Conservation (phyloP, 1,140 invertebrate genomes). For the Temnothorax longispinosus region DNA sequence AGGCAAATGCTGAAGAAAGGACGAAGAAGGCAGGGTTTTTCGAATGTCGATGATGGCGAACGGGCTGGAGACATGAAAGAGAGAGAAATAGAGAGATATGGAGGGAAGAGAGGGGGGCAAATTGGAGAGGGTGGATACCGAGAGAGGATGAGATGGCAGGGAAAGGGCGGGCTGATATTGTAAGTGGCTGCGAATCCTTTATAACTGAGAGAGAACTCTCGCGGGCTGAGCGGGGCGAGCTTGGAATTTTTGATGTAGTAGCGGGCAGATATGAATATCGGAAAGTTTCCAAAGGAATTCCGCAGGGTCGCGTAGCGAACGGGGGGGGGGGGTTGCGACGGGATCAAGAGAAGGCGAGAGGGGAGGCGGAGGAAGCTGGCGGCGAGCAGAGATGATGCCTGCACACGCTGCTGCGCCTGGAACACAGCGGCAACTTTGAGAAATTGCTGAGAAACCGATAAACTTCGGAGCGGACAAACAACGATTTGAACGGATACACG, state of each 20-base stretch:
- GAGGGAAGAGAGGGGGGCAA: neutral
- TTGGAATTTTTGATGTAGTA: conserved; percentile 84
- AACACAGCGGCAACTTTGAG: conserved; percentile 75
- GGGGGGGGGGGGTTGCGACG: conserved; percentile 17
- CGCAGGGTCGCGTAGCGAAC: conserved; percentile 63
- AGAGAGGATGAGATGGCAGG: conserved; percentile 40
- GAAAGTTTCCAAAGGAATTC: conserved; percentile 85
- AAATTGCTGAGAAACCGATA: conserved; percentile 81
- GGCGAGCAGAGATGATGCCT: conserved; percentile 47
- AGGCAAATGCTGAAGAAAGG: conserved; percentile 20
- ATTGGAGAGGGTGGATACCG: conserved; percentile 50
- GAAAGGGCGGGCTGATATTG: conserved; percentile 79
- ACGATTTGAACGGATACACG: conserved; percentile 71
- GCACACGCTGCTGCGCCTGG: conserved; percentile 50
- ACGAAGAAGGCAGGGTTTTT: neutral
- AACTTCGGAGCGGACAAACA: conserved; percentile 80
- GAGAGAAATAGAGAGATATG: neutral
- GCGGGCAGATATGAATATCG: conserved; percentile 84
- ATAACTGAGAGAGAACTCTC: conserved; percentile 77
- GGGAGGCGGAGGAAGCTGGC: neutral
- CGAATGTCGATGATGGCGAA: conserved; percentile 55
- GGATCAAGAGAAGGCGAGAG: conserved; percentile 10
- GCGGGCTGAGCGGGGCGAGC: conserved; percentile 74
- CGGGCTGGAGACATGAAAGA: neutral
- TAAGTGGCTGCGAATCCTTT: conserved; percentile 84